Percentiles rank a stretch among this genome's conserved stretches.
Conservation (phyloP, 2,113 vertebrate species). For the Tachysurus fulvidraco region DNA sequence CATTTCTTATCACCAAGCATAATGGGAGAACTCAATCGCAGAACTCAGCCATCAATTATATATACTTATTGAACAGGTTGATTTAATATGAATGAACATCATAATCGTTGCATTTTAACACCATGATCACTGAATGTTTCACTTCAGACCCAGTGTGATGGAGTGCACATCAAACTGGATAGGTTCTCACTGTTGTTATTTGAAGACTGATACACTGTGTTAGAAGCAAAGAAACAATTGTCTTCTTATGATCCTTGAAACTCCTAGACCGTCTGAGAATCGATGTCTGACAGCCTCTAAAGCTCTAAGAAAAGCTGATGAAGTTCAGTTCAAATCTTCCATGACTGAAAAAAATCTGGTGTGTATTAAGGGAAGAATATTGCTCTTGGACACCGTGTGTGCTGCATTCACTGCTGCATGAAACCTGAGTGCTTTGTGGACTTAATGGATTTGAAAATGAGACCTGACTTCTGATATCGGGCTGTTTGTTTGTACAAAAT, state of each 20-base stretch:
- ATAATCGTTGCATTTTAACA: background rate
- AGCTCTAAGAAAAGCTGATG: background rate
- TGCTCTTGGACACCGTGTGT: background rate
- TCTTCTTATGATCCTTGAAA: background rate
- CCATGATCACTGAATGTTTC: background rate
- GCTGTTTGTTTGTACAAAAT: background rate
- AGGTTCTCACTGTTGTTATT: background rate
- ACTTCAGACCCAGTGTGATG: background rate
- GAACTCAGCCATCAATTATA: background rate
- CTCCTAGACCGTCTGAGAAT: background rate
- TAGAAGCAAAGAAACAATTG: background rate
- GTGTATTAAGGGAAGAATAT: background rate
- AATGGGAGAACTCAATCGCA: background rate
- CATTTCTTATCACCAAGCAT: background rate
- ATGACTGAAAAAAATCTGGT: constrained; percentile 9
- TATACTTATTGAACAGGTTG: background rate
- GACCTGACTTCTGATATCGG: background rate
- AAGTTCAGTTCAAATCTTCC: background rate
- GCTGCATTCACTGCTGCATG: background rate
- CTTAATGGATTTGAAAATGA: background rate
- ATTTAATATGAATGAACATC: background rate
- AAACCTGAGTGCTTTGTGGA: background rate
- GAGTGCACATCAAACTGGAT: background rate
- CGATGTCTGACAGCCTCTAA: background rate
- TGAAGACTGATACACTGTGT: background rate